phyloP scores from a whole-genome alignment of 2,888 invertebrate species.

The Chrysodeixis includens region DNA sequence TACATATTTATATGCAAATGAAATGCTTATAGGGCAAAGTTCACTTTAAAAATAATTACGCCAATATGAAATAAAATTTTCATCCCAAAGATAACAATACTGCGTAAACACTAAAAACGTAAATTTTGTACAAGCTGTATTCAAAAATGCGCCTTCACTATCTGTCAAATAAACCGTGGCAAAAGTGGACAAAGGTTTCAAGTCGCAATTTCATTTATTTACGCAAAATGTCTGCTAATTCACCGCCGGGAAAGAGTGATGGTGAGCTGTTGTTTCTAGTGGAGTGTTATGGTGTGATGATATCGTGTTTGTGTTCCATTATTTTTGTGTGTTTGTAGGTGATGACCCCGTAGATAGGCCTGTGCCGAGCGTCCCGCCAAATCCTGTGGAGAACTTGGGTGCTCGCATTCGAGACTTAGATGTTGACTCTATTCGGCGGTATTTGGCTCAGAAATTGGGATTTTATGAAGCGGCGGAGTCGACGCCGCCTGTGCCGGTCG shows the following conservation, averaged over 20 bases:
- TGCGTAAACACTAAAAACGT: neutral
- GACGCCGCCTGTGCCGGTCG: constrained; percentile 68
- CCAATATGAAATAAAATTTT: neutral
- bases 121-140: constrained; percentile 55
- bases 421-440: constrained; percentile 91
- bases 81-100: neutral
- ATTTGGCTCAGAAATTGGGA: constrained; percentile 91
- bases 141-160: constrained; percentile 75
- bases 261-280: constrained; percentile 66
- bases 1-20: neutral
- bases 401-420: constrained; percentile 83
- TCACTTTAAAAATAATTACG: constrained; percentile 30
- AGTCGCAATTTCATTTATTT: constrained; percentile 80
- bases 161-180: constrained; percentile 82
- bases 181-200: constrained; percentile 77
- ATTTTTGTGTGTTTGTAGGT: constrained; percentile 68
- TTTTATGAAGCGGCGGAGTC: constrained; percentile 85
- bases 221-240: constrained; percentile 84
- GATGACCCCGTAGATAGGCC: constrained; percentile 70
- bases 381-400: constrained; percentile 75
- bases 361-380: constrained; percentile 77
- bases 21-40: constrained; percentile 44
- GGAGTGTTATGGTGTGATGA: constrained; percentile 14
- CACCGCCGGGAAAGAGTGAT: constrained; percentile 83
- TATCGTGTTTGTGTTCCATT: constrained; percentile 33